A percentile compares a stretch with the other conserved stretches of the same genome.
Evolutionary conservation across 2,113 vertebrate genomes (phyloP).

Genomic region (Podocnemis expansa): DNA sequence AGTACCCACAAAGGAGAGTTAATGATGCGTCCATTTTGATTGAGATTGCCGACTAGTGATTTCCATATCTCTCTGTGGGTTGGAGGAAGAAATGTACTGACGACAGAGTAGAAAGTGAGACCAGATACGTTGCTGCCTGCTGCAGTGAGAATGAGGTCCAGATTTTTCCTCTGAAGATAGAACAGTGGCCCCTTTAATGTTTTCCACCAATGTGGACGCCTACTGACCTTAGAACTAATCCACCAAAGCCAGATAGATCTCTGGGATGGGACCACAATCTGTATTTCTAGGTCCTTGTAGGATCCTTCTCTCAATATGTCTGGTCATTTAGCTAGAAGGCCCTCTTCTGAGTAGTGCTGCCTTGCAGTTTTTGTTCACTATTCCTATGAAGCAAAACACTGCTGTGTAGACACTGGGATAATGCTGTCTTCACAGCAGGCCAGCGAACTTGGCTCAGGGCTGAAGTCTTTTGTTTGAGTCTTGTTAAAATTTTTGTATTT

Average conservation of each 20-base stretch:
- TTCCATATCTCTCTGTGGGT: background rate
- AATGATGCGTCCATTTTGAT: background rate
- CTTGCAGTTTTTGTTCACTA: background rate
- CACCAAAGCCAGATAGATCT: background rate
- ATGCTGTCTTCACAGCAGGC: background rate
- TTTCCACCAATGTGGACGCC: background rate
- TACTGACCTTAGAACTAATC: background rate
- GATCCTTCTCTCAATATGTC: background rate
- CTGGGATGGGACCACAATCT: background rate
- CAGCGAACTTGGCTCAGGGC: background rate
- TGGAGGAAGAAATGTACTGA: background rate
- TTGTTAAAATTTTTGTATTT: constrained; percentile 56
- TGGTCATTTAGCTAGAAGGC: background rate
- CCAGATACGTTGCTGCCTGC: background rate
- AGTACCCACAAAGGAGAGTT: background rate
- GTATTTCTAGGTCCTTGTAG: background rate
- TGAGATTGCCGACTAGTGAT: background rate
- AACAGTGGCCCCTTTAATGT: background rate
- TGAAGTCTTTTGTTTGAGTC: background rate
- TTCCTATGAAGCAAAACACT: background rate
- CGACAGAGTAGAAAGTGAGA: background rate
- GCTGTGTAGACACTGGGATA: background rate
- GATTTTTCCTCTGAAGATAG: background rate
- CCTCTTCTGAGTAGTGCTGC: background rate
- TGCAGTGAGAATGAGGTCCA: background rate